Percentiles rank a stretch among this genome's conserved stretches.
Evolutionary conservation across 2,888 invertebrate species (phyloP).

Genomic region (Spodoptera exigua): DNA sequence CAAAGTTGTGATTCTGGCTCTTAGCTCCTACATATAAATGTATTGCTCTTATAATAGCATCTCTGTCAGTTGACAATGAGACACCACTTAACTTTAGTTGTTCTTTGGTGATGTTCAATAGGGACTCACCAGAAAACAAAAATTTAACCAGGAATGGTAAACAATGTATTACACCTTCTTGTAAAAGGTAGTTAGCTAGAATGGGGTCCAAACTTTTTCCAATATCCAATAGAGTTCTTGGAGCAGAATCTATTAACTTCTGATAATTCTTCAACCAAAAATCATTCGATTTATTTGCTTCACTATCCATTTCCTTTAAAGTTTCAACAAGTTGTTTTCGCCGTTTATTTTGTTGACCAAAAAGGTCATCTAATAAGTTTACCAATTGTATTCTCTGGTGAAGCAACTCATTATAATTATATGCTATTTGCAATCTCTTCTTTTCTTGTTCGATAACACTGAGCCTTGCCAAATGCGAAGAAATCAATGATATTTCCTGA

Average conservation of each 20-base stretch:
- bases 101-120: conserved; percentile 87
- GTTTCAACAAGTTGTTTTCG: conserved; percentile 91
- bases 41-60: conserved; percentile 90
- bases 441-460: conserved; percentile 93
- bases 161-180: conserved; percentile 93
- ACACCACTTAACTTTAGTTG: conserved; percentile 90
- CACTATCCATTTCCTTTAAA: conserved; percentile 92
- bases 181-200: conserved; percentile 91
- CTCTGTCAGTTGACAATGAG: conserved; percentile 87
- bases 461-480: conserved; percentile 91
- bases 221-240: conserved; percentile 90
- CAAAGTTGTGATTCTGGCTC: conserved; percentile 68
- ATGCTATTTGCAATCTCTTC: conserved; percentile 90
- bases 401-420: conserved; percentile 92
- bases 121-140: conserved; percentile 85
- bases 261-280: conserved; percentile 96
- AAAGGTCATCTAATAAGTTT: conserved; percentile 91
- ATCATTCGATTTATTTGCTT: conserved; percentile 86
- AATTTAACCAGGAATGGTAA: conserved; percentile 92
- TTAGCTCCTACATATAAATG: conserved; percentile 87
- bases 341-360: conserved; percentile 91
- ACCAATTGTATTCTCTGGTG: conserved; percentile 92
- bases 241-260: conserved; percentile 93
- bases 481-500: conserved; percentile 93
- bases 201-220: conserved; percentile 91